Base-by-base conservation (phyloP, 2,797 vertebrate genomes). In the Lemur catta region DNA sequence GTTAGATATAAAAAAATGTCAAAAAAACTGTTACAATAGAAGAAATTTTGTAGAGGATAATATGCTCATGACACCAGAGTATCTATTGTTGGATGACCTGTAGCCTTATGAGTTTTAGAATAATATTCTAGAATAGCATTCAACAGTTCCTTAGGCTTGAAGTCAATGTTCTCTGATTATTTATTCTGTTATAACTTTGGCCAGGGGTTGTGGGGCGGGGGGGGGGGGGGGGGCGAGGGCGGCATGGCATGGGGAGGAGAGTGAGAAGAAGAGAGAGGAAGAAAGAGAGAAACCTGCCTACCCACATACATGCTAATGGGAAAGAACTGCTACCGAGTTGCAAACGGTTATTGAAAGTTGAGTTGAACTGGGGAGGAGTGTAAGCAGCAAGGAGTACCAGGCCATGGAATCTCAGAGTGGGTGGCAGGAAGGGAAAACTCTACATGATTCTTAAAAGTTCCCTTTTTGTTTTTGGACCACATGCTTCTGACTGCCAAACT, bases 181-280 rank as follows among this genome's bases (percentile, higher is more conserved):
- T 94, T 85, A 4, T 80, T 48, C 17, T 80, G 35, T 87, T 59
- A 28, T 50, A 86, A 52, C 6, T 30, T 52, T n/a, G 63, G 63
- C 33, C 63, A 38, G 18, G 67, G 18, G 35, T 38, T 28, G 57
- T 22, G 35, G n/a, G n/a, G n/a, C n/a, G n/a, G n/a, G n/a, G n/a
- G n/a, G n/a, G n/a, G n/a, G n/a, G n/a, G 20, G 67, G n/a, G 24
- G 28, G 41, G n/a, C n/a, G n/a, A n/a, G n/a, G n/a, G n/a, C n/a
- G n/a, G n/a, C n/a, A n/a, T 4, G 2, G 41, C 2, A 3, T 3
- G 4, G 17, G 52, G 5, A 8, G 28, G 14, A 9, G 5, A 9
- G 18, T 46, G 7, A 74, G 28, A 50, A 28, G 35, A 20, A 67
- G 35, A 43, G 6, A 28, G 24, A 33, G 11, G 61, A 6, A n/a